Percentiles rank a stretch among this genome's conserved stretches.
phyloP scores from a whole-genome alignment of 2,888 invertebrate species.

The Cartodere bifasciata region DNA sequence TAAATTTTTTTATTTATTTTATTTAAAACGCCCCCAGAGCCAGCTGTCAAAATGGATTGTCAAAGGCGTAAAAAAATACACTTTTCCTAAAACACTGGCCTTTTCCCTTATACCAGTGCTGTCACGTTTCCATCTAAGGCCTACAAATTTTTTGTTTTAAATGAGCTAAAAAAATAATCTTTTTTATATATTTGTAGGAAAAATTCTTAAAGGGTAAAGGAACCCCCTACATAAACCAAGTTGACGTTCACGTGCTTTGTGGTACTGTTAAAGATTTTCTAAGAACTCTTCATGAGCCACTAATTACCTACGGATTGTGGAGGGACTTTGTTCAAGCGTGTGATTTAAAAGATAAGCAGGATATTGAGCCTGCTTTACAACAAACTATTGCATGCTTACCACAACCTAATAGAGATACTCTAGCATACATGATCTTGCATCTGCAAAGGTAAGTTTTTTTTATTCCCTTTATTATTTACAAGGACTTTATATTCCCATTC shows the following conservation, averaged over 20 bases:
- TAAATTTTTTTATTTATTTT: too few species aligned
- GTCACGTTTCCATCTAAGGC: too few species aligned
- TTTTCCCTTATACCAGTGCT: too few species aligned
- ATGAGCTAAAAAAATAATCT: too few species aligned
- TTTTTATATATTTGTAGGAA: conserved; percentile 49
- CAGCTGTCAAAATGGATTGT: conserved; percentile 5
- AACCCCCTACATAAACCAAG: conserved; percentile 59
- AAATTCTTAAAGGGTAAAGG: conserved; percentile 79
- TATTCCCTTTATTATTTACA: too few species aligned
- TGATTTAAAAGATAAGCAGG: conserved; percentile 40
- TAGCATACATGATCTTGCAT: conserved; percentile 86
- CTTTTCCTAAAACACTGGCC: too few species aligned
- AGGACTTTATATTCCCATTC: too few species aligned
- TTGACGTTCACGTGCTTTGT: conserved; percentile 81
- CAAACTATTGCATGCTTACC: conserved; percentile 77
- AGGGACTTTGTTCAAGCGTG: conserved; percentile 66
- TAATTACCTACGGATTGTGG: conserved; percentile 74
- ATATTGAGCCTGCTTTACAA: conserved; percentile 51
- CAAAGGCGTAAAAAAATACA: conserved; percentile 4
- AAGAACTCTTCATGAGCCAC: conserved; percentile 74
- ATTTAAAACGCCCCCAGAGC: too few species aligned
- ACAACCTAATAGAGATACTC: conserved; percentile 84
- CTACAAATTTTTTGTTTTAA: too few species aligned
- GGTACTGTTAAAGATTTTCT: conserved; percentile 93
- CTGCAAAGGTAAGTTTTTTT: conserved; percentile 52